These are phyloP conservation scores for Phytoseiulus persimilis DNA, from an alignment of 2,888 invertebrate genomes.

Conservation along the genomic window DNA sequence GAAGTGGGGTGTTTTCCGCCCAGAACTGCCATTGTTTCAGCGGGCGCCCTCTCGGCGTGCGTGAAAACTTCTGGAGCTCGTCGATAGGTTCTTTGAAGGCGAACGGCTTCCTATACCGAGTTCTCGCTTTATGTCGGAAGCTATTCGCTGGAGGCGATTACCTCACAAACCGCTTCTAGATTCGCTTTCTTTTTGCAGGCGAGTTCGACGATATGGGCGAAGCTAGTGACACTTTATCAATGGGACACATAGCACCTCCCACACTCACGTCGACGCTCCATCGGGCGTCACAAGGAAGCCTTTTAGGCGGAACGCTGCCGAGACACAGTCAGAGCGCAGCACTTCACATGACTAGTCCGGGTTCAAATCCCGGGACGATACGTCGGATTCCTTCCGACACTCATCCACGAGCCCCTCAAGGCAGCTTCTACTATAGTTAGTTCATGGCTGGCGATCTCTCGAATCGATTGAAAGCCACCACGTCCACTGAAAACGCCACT, in stretches of 20 bases:
- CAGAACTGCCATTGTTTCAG: background rate
- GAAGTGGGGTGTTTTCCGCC: background rate
- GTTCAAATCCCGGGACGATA: constrained; percentile 28
- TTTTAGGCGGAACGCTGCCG: constrained; percentile 13
- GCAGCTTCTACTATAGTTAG: constrained; percentile 39
- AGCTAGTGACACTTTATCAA: background rate
- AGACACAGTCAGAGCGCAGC: constrained; percentile 15
- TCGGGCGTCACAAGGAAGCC: constrained; percentile 21
- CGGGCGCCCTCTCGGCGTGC: too few species aligned
- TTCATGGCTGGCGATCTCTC: background rate
- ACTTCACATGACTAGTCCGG: constrained; percentile 18
- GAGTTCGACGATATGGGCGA: constrained; percentile 35
- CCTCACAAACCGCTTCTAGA: too few species aligned
- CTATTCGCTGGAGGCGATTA: too few species aligned
- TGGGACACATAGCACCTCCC: constrained; percentile 35
- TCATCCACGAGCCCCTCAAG: constrained; percentile 37
- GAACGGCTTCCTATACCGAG: too few species aligned
- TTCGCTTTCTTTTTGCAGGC: background rate
- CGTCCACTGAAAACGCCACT: background rate
- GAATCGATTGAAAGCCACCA: background rate
- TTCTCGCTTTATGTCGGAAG: too few species aligned
- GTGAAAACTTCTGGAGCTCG: background rate
- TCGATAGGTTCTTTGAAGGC: background rate
- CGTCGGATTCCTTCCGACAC: constrained; percentile 37
- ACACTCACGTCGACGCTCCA: constrained; percentile 30